Percentiles rank a stretch among this genome's conserved stretches.
Conservation (phyloP, 1,140 invertebrate genomes). For the Sitophilus oryzae region DNA sequence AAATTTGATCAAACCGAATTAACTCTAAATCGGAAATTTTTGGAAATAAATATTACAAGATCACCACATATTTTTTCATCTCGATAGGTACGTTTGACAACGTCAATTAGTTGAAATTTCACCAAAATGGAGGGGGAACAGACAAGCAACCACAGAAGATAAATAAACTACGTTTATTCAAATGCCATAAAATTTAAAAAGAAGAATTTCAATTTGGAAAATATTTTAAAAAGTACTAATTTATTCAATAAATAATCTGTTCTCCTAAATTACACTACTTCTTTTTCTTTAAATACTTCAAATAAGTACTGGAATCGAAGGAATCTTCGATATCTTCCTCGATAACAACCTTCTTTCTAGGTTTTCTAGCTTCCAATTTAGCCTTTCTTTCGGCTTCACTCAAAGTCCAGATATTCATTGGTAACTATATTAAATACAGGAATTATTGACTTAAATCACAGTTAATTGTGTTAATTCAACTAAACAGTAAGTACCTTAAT, state of each 20-base stretch:
- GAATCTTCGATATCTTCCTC: conserved; percentile 70
- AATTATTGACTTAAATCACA: neutral
- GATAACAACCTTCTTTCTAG: conserved; percentile 66
- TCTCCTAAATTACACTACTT: too few species aligned
- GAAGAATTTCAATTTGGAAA: too few species aligned
- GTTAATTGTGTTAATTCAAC: conserved; percentile 2
- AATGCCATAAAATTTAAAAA: too few species aligned
- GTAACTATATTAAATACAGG: conserved; percentile 55
- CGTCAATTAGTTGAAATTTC: neutral
- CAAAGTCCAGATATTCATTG: conserved; percentile 64
- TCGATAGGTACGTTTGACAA: neutral
- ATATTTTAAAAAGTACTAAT: too few species aligned
- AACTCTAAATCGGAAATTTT: neutral
- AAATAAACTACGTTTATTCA: too few species aligned
- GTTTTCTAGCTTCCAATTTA: conserved; percentile 63
- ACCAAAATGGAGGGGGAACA: neutral
- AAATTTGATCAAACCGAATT: neutral
- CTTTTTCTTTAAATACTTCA: conserved; percentile 63
- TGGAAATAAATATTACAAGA: neutral
- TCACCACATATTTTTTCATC: neutral
- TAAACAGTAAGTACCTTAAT: conserved; percentile 57
- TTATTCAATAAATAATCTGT: too few species aligned
- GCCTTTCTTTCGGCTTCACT: conserved; percentile 61
- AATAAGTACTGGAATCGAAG: conserved; percentile 72
- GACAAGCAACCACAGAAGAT: too few species aligned